Evolutionary conservation across 2,797 vertebrate species (phyloP).

Genomic region (Esox masquinongy): DNA sequence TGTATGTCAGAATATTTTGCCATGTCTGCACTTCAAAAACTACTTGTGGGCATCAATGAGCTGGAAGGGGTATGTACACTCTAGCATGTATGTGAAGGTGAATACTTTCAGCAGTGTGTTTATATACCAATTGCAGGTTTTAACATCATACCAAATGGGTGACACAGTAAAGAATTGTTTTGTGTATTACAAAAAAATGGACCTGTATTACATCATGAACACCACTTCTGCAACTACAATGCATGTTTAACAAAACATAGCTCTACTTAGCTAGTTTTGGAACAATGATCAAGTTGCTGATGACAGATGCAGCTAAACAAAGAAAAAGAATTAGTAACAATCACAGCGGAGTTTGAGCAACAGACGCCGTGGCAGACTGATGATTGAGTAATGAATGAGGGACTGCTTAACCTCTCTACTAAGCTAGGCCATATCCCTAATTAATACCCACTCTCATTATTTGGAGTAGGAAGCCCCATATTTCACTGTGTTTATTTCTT

Average conservation of each 20-base stretch:
- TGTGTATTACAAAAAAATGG: no score
- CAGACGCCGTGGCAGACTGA: constrained; percentile 38
- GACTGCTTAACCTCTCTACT: constrained; percentile 30
- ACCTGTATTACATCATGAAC: no score
- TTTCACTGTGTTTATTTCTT: constrained; percentile 36
- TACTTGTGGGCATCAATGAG: no score
- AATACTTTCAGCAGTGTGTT: no score
- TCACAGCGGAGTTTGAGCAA: constrained; percentile 39
- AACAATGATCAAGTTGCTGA: constrained; percentile 47
- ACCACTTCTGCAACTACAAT: no score
- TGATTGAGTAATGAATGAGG: constrained; percentile 43
- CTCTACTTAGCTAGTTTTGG: constrained; percentile 55
- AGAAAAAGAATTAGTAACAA: constrained; percentile 58
- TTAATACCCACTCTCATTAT: constrained; percentile 46
- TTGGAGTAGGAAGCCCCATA: constrained; percentile 20
- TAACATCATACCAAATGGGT: no score
- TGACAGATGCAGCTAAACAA: constrained; percentile 58
- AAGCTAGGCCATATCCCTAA: constrained; percentile 39
- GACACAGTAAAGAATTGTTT: no score
- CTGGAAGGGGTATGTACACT: no score
- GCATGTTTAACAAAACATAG: constrained; percentile 25
- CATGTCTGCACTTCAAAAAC: no score
- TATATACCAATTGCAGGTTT: no score
- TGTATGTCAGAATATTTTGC: no score
- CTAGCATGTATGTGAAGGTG: no score